Base-by-base conservation (phyloP, 1,140 invertebrate species). In the Melipona quadrifasciata region DNA sequence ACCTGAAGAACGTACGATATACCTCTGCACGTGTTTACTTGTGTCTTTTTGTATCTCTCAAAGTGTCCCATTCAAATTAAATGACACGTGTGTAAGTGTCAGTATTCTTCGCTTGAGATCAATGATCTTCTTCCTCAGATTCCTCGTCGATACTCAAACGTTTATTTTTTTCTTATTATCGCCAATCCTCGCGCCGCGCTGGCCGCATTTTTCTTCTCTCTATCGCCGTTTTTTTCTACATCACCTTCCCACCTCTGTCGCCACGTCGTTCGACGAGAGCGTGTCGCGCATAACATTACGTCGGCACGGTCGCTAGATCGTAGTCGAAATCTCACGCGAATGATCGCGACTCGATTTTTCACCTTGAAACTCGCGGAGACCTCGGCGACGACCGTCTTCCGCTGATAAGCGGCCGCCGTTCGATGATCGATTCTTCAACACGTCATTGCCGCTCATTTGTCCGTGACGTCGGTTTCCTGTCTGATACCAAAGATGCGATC, bases 261-360 rank as follows among this genome's bases (percentile, higher is more conserved):
- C 70, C 51, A 68, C 21, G n/a, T 76, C 72, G 27, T 74, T 58
- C 34, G 19, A 2, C 58, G 21, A 12, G 24, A 72, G 31, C 87
- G 72, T 85, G 90, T 82, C 80, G 61, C 17, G 74, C 78, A 65
- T 78, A 78, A 82, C 47, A 67, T 84, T 78, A 70, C 39, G 58
- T 78, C 81, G 39, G 61, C 82, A 79, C 14, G 8, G 31, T 17
- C 64, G n/a, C 27, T 27, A 55, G 86, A 89, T 80, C 80, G 27
- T 71, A 58, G 1, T 34, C 64, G 78, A 84, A 92, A 92, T 92
- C 90, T 92, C 90, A 91, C 91, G 91, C 91, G 86, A 91, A 39
- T 64, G 79, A 91, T 92, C 90, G 80, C 86, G 58, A 58, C 55
- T 79, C 78, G 64, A 90, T 86, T 82, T 88, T 87, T 90, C 86